Evolutionary conservation across 2,797 vertebrate genomes (phyloP), one percentile per base, ranked within the genome.

Genomic region (Microcaecilia unicolor): DNA sequence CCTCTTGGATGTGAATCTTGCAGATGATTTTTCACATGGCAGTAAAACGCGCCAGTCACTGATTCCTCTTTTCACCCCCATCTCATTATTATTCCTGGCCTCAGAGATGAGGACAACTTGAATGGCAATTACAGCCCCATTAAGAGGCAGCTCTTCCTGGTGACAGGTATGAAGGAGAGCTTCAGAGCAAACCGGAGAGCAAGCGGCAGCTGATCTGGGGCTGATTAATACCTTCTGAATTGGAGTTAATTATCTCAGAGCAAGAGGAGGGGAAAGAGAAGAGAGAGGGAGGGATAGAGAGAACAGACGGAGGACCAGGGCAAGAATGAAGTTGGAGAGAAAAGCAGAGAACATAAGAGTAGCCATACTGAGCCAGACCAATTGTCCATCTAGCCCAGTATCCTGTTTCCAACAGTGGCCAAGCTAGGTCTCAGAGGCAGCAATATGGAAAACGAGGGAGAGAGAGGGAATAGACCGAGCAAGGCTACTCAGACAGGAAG

Each of bases 321-420:
- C 63, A 45, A 63, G 67, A 56, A 60, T 58, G 50, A 55, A 40
- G 41, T 51, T 35, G 47, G 64, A 53, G 58, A 8, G 9, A 6
- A 11, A 2, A 15, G 47, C 37, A 39, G 40, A 49, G 52, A n/a
- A n/a, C n/a, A n/a, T n/a, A n/a, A n/a, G n/a, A n/a, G n/a, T n/a
- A n/a, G n/a, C n/a, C n/a, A n/a, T n/a, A n/a, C n/a, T n/a, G n/a
- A n/a, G n/a, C n/a, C n/a, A n/a, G n/a, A n/a, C n/a, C n/a, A n/a
- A n/a, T n/a, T n/a, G n/a, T n/a, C n/a, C n/a, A n/a, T n/a, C n/a
- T n/a, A n/a, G n/a, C n/a, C n/a, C n/a, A n/a, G n/a, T n/a, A n/a
- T n/a, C n/a, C n/a, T n/a, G n/a, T n/a, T n/a, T n/a, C n/a, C n/a
- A n/a, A n/a, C n/a, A n/a, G n/a, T n/a, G n/a, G n/a, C n/a, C n/a